Conservation (phyloP, 64 coral and sea anemone genomes). For the Stichodactyla mertensii region DNA sequence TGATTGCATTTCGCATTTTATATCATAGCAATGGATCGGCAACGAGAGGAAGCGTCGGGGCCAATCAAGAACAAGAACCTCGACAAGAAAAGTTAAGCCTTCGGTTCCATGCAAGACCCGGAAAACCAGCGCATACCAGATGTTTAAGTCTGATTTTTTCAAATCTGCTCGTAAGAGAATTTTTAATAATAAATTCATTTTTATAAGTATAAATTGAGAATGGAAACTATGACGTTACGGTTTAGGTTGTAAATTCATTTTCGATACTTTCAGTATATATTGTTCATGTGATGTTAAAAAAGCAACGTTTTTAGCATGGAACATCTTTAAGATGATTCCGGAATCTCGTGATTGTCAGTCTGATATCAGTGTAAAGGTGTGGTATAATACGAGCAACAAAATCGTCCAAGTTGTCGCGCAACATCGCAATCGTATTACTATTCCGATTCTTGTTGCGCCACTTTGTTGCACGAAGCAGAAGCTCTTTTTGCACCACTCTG, state of each 20-base stretch:
- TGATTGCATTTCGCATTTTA: background rate
- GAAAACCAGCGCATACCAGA: slow-evolving; percentile 11
- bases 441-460: background rate
- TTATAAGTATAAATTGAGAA: background rate
- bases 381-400: too few species aligned
- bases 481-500: background rate
- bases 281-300: background rate
- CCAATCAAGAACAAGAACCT: background rate
- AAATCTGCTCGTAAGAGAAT: background rate
- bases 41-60: slow-evolving; percentile 14
- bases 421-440: background rate
- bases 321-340: background rate
- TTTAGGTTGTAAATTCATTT: background rate
- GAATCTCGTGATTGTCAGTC: background rate
- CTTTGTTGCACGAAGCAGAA: background rate
- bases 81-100: background rate
- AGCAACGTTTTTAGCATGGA: background rate
- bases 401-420: too few species aligned
- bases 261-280: background rate
- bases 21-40: slow-evolving; percentile 4
- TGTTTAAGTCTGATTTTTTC: background rate
- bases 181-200: background rate
- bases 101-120: slow-evolving; percentile 8
- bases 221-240: background rate
- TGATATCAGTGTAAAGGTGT: too few species aligned